Conservation (phyloP, 2,888 invertebrate genomes). For the Gymnocheta viridis region DNA sequence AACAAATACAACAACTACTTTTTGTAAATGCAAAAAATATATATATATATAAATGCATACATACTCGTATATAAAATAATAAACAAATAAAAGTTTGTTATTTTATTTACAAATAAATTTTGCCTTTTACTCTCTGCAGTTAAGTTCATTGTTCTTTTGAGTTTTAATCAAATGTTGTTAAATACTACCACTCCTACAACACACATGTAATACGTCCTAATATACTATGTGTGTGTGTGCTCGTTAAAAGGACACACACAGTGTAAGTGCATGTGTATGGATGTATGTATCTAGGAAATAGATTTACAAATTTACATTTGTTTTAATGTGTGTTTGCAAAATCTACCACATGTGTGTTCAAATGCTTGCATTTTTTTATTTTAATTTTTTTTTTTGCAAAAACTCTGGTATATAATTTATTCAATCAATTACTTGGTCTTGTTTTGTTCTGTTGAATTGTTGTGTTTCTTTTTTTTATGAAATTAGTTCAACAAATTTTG, state of each 20-base stretch:
- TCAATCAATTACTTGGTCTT: constrained; percentile 51
- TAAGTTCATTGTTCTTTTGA: constrained; percentile 66
- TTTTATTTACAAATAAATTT: constrained; percentile 21
- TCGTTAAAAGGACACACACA: neutral
- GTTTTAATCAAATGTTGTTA: constrained; percentile 70
- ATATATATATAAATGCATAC: too few relatives aligned
- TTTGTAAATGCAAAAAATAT: constrained; percentile 11
- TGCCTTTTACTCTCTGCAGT: constrained; percentile 43
- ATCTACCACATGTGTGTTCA: constrained; percentile 42
- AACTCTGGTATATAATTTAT: constrained; percentile 51
- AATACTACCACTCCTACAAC: constrained; percentile 42
- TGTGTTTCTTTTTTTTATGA: constrained; percentile 23
- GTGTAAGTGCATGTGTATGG: neutral
- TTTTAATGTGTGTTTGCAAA: constrained; percentile 5
- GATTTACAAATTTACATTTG: constrained; percentile 12
- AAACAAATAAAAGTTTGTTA: constrained; percentile 34
- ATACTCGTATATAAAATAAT: too few relatives aligned
- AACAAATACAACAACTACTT: constrained; percentile 40
- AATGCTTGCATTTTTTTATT: neutral
- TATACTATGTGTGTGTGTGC: neutral
- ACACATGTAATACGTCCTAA: constrained; percentile 4
- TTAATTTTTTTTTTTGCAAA: constrained; percentile 1
- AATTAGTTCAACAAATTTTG: constrained; percentile 27
- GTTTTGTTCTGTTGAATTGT: constrained; percentile 1
- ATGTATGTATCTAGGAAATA: neutral